Conservation (phyloP, 2,888 invertebrate species). For the Euzophera pinguis region DNA sequence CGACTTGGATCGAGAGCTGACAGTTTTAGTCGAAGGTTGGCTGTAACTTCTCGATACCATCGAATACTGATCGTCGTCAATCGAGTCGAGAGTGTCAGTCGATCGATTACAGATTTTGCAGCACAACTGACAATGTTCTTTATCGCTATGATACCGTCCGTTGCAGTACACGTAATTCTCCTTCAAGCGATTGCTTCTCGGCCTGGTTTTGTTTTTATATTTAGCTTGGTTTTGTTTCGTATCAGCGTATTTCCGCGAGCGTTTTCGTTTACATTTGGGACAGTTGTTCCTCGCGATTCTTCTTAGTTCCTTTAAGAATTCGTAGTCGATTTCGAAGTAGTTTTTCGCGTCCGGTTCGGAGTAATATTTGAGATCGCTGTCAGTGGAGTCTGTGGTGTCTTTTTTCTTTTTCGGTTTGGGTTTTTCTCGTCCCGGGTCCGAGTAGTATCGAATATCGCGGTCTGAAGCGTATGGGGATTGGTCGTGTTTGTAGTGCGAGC, state of each 20-base stretch:
- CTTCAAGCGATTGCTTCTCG: slow-evolving; percentile 31
- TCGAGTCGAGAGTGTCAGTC: slow-evolving; percentile 62
- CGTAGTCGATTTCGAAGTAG: slow-evolving; percentile 76
- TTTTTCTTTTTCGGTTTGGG: slow-evolving; percentile 28
- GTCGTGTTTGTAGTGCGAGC: slow-evolving; percentile 45
- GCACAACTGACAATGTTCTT: slow-evolving; percentile 63
- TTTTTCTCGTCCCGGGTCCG: slow-evolving; percentile 53
- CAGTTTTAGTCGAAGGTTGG: slow-evolving; percentile 37
- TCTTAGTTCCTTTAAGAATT: slow-evolving; percentile 67
- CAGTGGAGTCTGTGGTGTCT: slow-evolving; percentile 40
- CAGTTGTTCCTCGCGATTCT: slow-evolving; percentile 67
- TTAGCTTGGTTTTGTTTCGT: slow-evolving; percentile 21
- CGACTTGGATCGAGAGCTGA: slow-evolving; percentile 38
- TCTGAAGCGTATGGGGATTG: slow-evolving; percentile 32
- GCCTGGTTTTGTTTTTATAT: slow-evolving; percentile 28
- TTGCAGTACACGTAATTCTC: slow-evolving; percentile 59
- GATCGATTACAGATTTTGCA: slow-evolving; percentile 61
- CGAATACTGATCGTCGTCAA: slow-evolving; percentile 60
- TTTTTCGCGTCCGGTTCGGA: slow-evolving; percentile 71
- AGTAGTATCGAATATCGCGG: slow-evolving; percentile 52
- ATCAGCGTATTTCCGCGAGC: slow-evolving; percentile 30
- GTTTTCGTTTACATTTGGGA: slow-evolving; percentile 56
- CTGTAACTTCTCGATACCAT: slow-evolving; percentile 61
- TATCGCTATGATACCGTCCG: slow-evolving; percentile 59
- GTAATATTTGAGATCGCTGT: slow-evolving; percentile 61